phyloP scores from a whole-genome alignment of 2,797 vertebrate species.

The Columba guinea region DNA sequence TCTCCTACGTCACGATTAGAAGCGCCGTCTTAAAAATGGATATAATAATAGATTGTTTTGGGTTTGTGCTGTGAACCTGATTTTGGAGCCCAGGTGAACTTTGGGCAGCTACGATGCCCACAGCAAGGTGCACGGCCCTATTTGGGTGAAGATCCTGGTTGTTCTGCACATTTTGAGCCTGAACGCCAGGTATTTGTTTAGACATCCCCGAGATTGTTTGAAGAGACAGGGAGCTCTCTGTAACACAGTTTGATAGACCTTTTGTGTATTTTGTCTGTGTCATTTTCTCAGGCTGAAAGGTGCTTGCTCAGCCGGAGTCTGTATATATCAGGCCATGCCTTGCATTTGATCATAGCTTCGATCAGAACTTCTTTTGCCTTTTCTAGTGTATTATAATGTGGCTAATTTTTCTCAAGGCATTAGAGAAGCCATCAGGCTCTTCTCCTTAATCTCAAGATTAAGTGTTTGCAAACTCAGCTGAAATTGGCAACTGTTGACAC shows the following conservation, averaged over 20 bases:
- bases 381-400: background rate
- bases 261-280: fast-evolving
- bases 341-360: background rate
- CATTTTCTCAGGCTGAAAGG: background rate
- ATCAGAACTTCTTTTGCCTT: background rate
- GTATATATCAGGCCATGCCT: no score
- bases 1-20: background rate
- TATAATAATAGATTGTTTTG: background rate
- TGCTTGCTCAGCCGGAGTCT: background rate
- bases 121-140: background rate
- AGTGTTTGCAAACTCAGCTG: background rate
- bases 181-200: background rate
- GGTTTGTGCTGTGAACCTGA: background rate
- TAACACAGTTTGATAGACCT: background rate
- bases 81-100: background rate
- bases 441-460: background rate
- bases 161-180: background rate
- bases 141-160: background rate
- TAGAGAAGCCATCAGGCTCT: background rate
- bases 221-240: background rate
- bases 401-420: background rate
- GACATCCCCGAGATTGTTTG: fast-evolving
- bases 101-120: background rate
- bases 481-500: background rate
- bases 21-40: background rate